A percentile compares a stretch with the other conserved stretches of the same genome.
Evolutionary conservation across 2,888 invertebrate genomes (phyloP).

Genomic region (Ophion ventricosus): DNA sequence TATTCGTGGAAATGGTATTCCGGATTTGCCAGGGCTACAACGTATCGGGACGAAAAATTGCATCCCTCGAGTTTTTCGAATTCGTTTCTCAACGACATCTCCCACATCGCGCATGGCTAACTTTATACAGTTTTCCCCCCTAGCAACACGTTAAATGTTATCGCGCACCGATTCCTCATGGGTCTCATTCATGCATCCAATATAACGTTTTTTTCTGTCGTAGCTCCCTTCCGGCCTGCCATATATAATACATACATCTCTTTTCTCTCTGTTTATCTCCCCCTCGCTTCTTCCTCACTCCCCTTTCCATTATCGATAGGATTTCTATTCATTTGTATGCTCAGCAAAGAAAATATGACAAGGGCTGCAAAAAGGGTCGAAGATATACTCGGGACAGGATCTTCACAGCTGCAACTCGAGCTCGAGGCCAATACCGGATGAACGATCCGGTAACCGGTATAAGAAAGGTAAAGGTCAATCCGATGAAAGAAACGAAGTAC

Average conservation of each 20-base stretch:
- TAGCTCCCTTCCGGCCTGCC: background rate
- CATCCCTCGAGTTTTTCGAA: conserved; percentile 9
- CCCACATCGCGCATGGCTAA: too few relatives aligned
- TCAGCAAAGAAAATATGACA: conserved; percentile 14
- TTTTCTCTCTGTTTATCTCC: background rate
- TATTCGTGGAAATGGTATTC: too few relatives aligned
- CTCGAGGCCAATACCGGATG: background rate
- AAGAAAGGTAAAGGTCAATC: too few relatives aligned
- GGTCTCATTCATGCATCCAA: background rate
- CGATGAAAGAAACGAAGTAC: too few relatives aligned
- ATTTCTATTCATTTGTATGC: conserved; percentile 21
- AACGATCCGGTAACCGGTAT: too few relatives aligned
- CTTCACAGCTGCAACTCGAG: conserved; percentile 2
- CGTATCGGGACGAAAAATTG: conserved; percentile 12
- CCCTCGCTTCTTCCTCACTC: background rate
- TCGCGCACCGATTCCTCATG: background rate
- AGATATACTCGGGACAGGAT: conserved; percentile 1
- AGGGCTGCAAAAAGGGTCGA: background rate
- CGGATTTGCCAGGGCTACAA: too few relatives aligned
- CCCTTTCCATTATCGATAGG: background rate
- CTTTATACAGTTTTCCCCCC: too few relatives aligned
- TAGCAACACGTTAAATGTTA: too few relatives aligned
- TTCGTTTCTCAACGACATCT: background rate
- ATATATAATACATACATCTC: background rate
- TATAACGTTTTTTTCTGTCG: conserved; percentile 1